These are phyloP conservation scores for Augochlorella aurata DNA, from an alignment of 2,888 invertebrate genomes.

Conservation along the genomic window DNA sequence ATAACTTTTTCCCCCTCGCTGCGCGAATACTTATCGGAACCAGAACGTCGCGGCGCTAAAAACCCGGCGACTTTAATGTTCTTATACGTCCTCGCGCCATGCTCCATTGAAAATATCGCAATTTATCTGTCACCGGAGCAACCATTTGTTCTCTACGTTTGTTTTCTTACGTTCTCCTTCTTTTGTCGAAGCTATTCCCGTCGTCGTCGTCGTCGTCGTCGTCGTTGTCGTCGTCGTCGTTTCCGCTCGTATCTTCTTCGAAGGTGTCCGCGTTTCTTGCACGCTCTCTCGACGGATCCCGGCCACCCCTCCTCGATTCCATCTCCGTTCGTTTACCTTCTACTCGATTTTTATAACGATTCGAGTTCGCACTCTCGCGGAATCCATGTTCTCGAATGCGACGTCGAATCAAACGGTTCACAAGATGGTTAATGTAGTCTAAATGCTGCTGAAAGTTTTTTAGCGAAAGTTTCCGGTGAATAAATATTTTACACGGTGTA, in stretches of 20 bases:
- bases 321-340: not conserved
- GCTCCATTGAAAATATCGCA: slow-evolving; percentile 71
- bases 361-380: not conserved
- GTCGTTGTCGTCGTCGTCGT: slow-evolving; percentile 5
- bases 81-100: slow-evolving; percentile 57
- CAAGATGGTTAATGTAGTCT: no score
- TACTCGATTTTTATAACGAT: slow-evolving; percentile 16
- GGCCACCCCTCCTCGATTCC: slow-evolving; percentile 2
- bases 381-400: no score
- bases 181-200: not conserved
- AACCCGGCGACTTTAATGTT: slow-evolving; percentile 60
- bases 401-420: no score
- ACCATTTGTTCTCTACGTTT: slow-evolving; percentile 46
- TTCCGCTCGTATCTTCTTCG: not conserved
- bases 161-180: slow-evolving; percentile 1
- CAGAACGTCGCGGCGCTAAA: slow-evolving; percentile 17
- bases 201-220: not conserved
- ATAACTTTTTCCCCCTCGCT: not conserved
- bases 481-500: no score
- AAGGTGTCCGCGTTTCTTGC: slow-evolving; percentile 5
- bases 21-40: not conserved
- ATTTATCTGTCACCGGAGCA: slow-evolving; percentile 67
- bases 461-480: no score
- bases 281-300: not conserved
- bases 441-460: no score